phyloP scores from a whole-genome alignment of 1,140 invertebrate species.

The Psilanteris sp. region DNA sequence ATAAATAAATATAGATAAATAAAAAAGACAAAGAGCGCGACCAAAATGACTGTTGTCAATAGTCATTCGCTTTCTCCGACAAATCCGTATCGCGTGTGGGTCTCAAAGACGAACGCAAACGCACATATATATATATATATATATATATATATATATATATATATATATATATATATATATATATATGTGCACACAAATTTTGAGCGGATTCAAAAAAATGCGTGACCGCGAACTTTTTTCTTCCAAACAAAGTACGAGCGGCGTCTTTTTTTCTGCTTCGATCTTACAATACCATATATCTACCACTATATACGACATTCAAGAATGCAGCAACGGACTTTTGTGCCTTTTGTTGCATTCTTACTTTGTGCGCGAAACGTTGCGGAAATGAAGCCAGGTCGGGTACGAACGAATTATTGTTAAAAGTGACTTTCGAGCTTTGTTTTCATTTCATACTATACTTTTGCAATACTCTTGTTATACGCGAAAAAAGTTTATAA shows the following conservation, averaged over 20 bases:
- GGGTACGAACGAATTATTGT: conserved; percentile 22
- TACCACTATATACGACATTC: conserved; percentile 25
- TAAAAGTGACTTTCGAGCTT: neutral
- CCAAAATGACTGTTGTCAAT: too few species aligned
- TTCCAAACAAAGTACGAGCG: conserved; percentile 6
- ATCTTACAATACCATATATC: conserved; percentile 25
- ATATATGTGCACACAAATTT: too few species aligned
- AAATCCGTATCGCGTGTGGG: too few species aligned
- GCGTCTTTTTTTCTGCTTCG: conserved; percentile 14
- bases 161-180: too few species aligned
- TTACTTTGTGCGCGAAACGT: conserved; percentile 3
- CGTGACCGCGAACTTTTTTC: conserved; percentile 34
- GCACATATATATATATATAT: too few species aligned
- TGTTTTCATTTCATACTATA: conserved; percentile 17
- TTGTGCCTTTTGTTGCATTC: conserved; percentile 48
- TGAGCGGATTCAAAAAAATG: conserved; percentile 12
- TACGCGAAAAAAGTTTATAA: too few species aligned
- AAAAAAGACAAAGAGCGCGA: too few species aligned
- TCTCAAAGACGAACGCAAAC: too few species aligned
- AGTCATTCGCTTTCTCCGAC: too few species aligned
- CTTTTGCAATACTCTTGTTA: too few species aligned
- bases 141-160: too few species aligned
- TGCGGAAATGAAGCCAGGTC: conserved; percentile 39
- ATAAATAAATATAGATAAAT: too few species aligned
- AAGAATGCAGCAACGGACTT: conserved; percentile 27